Evolutionary conservation across 2,797 vertebrate genomes (phyloP), one percentile per base, ranked within the genome.

Genomic region (Brachymystax lenok): DNA sequence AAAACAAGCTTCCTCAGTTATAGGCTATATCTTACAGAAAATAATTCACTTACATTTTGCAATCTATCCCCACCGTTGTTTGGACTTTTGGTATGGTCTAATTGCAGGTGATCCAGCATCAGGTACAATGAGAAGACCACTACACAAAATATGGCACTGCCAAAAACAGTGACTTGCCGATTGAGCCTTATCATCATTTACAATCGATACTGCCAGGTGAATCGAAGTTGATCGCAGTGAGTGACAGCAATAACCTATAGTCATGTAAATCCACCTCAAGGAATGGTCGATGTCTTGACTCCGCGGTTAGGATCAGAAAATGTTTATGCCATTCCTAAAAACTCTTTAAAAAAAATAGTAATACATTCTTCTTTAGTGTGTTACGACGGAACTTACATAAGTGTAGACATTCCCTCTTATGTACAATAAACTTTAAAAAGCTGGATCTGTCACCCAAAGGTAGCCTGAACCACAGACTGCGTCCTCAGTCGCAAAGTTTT

Each of bases 51-150:
- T 75, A 82, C 46, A 67, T 82, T 92, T 70, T 87, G 92, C 56
- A 92, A 92, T 63, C 88, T 90, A 74, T 94, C 95, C 74, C 73
- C 76, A 78, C 75, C 81, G 77, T 46, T 46, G 40, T 88, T 83
- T 6, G 90, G 93, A 80, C 69, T 90, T 78, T 91, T 91, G 21
- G 91, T 92, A 33, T 94, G 90, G 75, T 96, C 95, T 61, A 95
- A 81, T 87, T 95, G 95, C 17, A 96, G 95, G 69, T 95, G 88
- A 86, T 97, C 96, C 90, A 98, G 91, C 97, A 96, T 97, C 78
- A 95, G 90, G 86, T 97, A 96, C 30, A 98, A 86, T 7, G 96
- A 96, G 88, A 96, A 95, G 77, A 97, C 92, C 4, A 95, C 96
- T 70, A 97, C 87, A 54, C 95, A 96, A 88, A 98, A 97, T 80